A percentile compares a stretch with the other conserved stretches of the same genome.
These are phyloP conservation scores for Murina feae DNA, from an alignment of 2,113 vertebrate genomes.

Conservation along the genomic window DNA sequence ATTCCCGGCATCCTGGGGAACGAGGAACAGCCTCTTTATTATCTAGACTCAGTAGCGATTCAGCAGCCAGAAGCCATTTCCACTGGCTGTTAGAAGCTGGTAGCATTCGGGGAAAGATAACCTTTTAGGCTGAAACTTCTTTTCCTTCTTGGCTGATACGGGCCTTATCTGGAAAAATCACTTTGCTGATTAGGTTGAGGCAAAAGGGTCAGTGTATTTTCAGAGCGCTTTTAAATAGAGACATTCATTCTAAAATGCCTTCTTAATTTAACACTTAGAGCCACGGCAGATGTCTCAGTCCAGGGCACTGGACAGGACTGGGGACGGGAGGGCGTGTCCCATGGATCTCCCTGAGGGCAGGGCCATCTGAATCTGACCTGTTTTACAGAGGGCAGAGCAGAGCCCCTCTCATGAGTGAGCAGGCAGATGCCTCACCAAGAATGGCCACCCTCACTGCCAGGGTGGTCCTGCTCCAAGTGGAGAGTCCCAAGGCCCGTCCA, in stretches of 20 bases:
- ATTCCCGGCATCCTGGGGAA: conserved; percentile 49
- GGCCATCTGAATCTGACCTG: not conserved
- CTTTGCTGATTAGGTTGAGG: not conserved
- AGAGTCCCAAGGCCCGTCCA: not conserved
- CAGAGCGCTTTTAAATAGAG: not conserved
- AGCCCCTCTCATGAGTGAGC: not conserved
- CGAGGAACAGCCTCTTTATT: conserved; percentile 39
- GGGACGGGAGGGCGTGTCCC: not conserved
- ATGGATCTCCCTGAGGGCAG: not conserved
- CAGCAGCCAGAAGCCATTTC: conserved; percentile 29
- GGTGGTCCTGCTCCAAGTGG: not conserved
- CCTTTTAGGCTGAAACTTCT: conserved; percentile 25
- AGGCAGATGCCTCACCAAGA: not conserved
- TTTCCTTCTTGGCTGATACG: not conserved
- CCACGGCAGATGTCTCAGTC: not conserved
- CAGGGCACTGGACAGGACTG: not conserved
- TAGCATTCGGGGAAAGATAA: conserved; percentile 26
- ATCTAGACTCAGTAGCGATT: conserved; percentile 26
- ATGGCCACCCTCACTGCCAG: not conserved
- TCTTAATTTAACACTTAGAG: not conserved
- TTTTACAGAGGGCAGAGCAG: not conserved
- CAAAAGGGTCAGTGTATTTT: conserved; percentile 28
- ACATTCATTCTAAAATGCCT: not conserved
- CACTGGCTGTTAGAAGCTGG: conserved; percentile 28
- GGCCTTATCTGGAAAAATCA: conserved; percentile 24